A percentile compares a stretch with the other conserved stretches of the same genome.
Evolutionary conservation across 2,113 vertebrate genomes (phyloP).

Genomic region (Paralichthys olivaceus): DNA sequence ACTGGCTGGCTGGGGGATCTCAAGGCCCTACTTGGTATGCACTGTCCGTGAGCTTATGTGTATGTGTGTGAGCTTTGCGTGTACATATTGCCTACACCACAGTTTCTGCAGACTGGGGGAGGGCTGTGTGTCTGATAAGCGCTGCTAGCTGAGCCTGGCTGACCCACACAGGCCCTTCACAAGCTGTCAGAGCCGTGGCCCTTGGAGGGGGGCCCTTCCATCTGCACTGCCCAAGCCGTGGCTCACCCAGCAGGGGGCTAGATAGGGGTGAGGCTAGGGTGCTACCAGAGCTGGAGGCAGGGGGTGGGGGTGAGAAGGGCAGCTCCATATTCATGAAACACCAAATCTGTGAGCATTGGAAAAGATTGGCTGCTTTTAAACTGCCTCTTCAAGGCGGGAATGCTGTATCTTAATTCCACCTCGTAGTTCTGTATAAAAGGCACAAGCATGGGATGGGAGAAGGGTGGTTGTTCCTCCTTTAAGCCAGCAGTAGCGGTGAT

Average conservation of each 20-base stretch:
- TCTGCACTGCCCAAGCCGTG: slow-evolving; percentile 74
- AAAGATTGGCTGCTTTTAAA: slow-evolving; percentile 18
- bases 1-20: slow-evolving; percentile 76
- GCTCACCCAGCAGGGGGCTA: slow-evolving; percentile 78
- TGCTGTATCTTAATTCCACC: not conserved
- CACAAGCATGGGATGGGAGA: not conserved
- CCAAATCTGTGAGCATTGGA: slow-evolving; percentile 35
- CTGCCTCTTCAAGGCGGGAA: not conserved
- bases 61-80: slow-evolving; percentile 42
- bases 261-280: slow-evolving; percentile 70
- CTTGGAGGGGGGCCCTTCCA: slow-evolving; percentile 81
- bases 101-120: slow-evolving; percentile 71
- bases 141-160: slow-evolving; percentile 77
- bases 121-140: slow-evolving; percentile 81
- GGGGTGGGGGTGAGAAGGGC: slow-evolving; percentile 59
- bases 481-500: not conserved
- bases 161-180: slow-evolving; percentile 81
- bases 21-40: slow-evolving; percentile 84
- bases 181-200: slow-evolving; percentile 84
- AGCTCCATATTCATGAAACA: slow-evolving; percentile 66
- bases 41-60: slow-evolving; percentile 62
- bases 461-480: not conserved
- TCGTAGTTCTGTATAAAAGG: not conserved
- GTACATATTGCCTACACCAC: slow-evolving; percentile 67
- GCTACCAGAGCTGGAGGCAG: slow-evolving; percentile 64